phyloP scores from a whole-genome alignment of 2,888 invertebrate species.

The Amiota communis region DNA sequence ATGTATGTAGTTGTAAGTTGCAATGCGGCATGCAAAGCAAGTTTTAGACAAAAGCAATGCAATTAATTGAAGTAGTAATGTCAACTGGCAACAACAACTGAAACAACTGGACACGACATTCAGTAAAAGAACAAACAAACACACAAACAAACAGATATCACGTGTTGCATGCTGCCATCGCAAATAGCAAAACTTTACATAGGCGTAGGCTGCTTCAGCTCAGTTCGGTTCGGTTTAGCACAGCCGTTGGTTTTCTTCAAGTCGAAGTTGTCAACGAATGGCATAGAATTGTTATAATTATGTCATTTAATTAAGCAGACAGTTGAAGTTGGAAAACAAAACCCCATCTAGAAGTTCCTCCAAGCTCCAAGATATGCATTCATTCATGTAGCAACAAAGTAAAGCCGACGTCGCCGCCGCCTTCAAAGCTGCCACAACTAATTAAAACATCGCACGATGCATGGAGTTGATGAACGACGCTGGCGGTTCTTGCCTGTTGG shows the following conservation, averaged over 20 bases:
- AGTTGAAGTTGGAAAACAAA: constrained; percentile 39
- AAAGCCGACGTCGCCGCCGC: constrained; percentile 28
- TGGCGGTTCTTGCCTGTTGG: constrained; percentile 21
- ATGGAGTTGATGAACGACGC: constrained; percentile 19
- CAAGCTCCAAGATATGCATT: constrained; percentile 12
- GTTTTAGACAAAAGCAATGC: constrained; percentile 43
- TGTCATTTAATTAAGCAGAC: constrained; percentile 72
- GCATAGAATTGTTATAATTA: constrained; percentile 70
- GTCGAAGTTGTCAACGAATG: constrained; percentile 38
- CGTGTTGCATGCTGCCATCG: constrained; percentile 61
- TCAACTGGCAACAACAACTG: constrained; percentile 32
- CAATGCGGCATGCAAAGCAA: constrained; percentile 58
- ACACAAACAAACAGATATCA: constrained; percentile 58
- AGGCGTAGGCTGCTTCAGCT: constrained; percentile 55
- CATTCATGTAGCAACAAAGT: constrained; percentile 29
- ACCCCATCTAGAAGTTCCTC: not conserved
- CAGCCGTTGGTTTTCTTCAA: not conserved
- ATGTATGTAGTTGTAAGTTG: constrained; percentile 5
- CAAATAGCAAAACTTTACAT: constrained; percentile 41
- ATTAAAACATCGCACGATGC: constrained; percentile 70
- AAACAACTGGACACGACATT: constrained; percentile 36
- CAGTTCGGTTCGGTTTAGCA: not conserved
- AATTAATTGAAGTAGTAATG: constrained; percentile 63
- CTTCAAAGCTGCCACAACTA: constrained; percentile 62
- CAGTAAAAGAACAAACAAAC: constrained; percentile 47